Evolutionary conservation across 1,140 invertebrate genomes (phyloP), one percentile per base, ranked within the genome.

Genomic region (Lepidurus packardi): DNA sequence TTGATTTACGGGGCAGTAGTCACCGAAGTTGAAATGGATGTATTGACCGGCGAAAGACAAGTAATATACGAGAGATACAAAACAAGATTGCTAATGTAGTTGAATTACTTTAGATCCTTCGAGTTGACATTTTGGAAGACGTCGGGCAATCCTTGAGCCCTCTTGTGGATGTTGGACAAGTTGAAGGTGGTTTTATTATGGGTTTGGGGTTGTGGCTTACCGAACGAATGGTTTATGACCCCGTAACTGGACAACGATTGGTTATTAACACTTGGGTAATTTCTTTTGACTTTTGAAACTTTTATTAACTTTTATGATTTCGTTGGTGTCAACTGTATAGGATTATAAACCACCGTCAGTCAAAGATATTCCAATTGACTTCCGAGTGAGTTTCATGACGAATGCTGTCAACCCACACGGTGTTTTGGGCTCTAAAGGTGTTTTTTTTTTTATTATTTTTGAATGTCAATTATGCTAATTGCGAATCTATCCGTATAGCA

Each of bases 141-240:
- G 88, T 89, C 4, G 93, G 93, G 1, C 86, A 89, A 79, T 92
- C 91, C 83, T 82, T 94, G 74, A 94, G 89, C 84, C 93, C 93
- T 0, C 85, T 89, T 76, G 85, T 95, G 41, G 95, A 97, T 83
- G 86, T 96, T 34, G 94, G 94, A 43, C 95, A 97, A 86, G 87
- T 92, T 4, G 94, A 96, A 87, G 95, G 94, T 7, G 91, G 92
- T 0, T 93, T 94, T 83, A 86, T 95, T 1, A 96, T 96, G 94
- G 93, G 93, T 5, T 82, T 94, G 13, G 94, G 94, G 6, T 92
- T 92, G 81, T 94, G 90, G 89, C 90, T 92, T 0, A 88, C 86
- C 6, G 94, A 96, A 84, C 88, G 92, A 80, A 82, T 85, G 24
- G 83, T 81, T 6, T 92, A 90, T 81, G 89, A 92, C 82, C 84